Evolutionary conservation across 2,113 vertebrate species (phyloP).

Genomic region (Garra rufa): DNA sequence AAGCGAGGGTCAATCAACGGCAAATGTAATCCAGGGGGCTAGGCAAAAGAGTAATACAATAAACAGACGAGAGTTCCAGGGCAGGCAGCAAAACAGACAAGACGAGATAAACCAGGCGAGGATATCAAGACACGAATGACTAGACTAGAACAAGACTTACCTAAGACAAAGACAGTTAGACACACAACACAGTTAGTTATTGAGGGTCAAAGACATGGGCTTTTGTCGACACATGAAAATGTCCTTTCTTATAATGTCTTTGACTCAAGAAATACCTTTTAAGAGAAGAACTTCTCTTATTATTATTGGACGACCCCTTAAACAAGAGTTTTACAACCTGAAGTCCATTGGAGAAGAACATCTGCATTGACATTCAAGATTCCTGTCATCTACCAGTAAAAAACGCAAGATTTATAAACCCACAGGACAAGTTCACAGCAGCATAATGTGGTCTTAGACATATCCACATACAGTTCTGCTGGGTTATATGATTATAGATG

Average conservation of each 20-base stretch:
- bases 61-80: too few species aligned
- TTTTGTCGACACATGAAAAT: background rate
- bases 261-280: background rate
- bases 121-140: too few species aligned
- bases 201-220: background rate
- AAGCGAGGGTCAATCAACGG: too few species aligned
- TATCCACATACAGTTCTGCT: background rate
- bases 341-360: background rate
- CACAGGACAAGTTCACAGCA: background rate
- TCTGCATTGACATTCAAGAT: slow-evolving; percentile 7
- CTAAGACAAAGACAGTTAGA: too few species aligned
- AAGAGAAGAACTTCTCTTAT: background rate
- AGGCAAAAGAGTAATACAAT: too few species aligned
- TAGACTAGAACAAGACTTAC: too few species aligned
- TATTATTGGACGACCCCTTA: background rate
- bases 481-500: slow-evolving; percentile 5
- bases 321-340: background rate
- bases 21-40: too few species aligned
- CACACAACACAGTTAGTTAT: too few species aligned
- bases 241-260: background rate
- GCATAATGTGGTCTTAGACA: background rate
- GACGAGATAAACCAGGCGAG: too few species aligned
- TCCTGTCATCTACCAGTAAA: background rate
- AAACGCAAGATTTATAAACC: slow-evolving; percentile 6
- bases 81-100: too few species aligned